phyloP scores from a whole-genome alignment of 2,797 vertebrate species.

The Eidolon dupreanum region DNA sequence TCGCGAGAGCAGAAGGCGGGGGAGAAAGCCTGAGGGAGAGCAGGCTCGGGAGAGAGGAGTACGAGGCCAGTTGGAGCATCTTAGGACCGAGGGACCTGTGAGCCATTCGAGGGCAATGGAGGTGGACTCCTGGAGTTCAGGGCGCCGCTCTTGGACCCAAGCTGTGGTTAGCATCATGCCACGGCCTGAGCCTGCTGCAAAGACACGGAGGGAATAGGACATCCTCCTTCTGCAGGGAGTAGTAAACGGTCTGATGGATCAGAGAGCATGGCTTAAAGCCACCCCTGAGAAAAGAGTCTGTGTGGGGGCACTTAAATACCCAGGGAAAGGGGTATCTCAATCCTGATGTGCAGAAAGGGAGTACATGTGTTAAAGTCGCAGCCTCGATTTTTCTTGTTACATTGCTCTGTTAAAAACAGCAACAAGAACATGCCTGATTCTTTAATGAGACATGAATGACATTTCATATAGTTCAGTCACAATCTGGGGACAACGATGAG shows the following conservation, averaged over 20 bases:
- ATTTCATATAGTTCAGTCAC: not conserved
- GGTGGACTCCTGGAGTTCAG: not conserved
- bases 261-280: not conserved
- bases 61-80: not conserved
- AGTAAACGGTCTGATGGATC: rapidly evolving
- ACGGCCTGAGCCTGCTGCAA: too few species aligned
- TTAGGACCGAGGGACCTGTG: rapidly evolving
- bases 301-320: not conserved
- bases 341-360: not conserved
- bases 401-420: not conserved
- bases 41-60: not conserved
- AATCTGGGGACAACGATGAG: not conserved
- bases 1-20: not conserved
- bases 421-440: not conserved
- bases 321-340: not conserved
- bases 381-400: not conserved
- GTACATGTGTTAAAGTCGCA: not conserved
- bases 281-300: not conserved
- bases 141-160: not conserved
- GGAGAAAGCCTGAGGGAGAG: not conserved
- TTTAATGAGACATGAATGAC: not conserved
- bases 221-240: not conserved
- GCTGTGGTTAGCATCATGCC: not conserved
- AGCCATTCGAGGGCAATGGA: not conserved
- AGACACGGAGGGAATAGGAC: not conserved